These are phyloP conservation scores for Lasiommata megera DNA, from an alignment of 2,888 invertebrate genomes.

Conservation along the genomic window DNA sequence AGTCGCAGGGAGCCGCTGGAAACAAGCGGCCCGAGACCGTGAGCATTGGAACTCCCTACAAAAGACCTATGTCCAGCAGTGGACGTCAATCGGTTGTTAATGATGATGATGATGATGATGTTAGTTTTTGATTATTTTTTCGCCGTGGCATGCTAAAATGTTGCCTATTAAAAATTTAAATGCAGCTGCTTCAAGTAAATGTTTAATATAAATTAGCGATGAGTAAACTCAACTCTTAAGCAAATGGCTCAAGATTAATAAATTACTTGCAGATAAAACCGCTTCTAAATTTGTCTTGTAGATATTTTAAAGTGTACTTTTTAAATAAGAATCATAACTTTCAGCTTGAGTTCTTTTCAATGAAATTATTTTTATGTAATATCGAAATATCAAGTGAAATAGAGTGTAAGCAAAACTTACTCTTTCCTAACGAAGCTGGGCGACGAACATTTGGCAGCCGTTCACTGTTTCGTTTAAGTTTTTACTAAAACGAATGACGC, in stretches of 20 bases:
- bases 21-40: too few species aligned
- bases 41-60: too few species aligned
- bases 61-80: too few species aligned
- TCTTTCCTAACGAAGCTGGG: conserved; percentile 3
- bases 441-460: neutral
- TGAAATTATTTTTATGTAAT: neutral
- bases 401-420: neutral
- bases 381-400: neutral
- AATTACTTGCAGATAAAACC: neutral
- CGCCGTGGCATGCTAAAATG: neutral
- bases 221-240: conserved; percentile 1
- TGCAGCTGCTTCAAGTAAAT: neutral
- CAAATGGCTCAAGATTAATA: neutral
- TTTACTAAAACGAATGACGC: conserved; percentile 1
- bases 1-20: too few species aligned
- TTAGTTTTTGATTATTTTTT: neutral
- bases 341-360: neutral
- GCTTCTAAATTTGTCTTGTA: neutral
- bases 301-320: conserved; percentile 5
- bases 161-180: neutral
- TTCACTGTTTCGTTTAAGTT: neutral
- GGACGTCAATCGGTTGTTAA: too few species aligned
- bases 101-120: too few species aligned
- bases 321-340: neutral
- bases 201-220: conserved; percentile 6